A percentile compares a stretch with the other conserved stretches of the same genome.
phyloP scores from a whole-genome alignment of 2,797 vertebrate species.

The Pogoniulus pusillus region DNA sequence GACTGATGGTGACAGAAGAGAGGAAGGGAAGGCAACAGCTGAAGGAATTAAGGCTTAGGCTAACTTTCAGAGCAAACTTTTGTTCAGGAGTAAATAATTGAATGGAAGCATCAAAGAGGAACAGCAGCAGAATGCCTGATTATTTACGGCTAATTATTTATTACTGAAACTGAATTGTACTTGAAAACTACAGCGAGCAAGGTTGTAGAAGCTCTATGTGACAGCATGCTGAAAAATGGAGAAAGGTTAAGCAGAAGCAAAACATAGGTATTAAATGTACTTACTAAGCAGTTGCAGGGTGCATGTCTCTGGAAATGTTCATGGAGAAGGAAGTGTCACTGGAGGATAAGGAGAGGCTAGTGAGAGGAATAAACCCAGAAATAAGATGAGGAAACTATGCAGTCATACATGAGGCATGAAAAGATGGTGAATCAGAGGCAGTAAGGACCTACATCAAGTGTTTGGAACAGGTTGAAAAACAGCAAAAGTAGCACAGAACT shows the following conservation, averaged over 20 bases:
- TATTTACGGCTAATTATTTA: neutral
- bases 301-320: neutral
- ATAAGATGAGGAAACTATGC: neutral
- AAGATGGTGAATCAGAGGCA: constrained; percentile 9
- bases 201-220: neutral
- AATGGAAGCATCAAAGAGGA: neutral
- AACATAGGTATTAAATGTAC: neutral
- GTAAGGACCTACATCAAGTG: neutral
- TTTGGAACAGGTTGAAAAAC: neutral
- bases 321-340: neutral
- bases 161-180: constrained; percentile 3
- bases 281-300: neutral
- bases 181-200: neutral
- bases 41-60: constrained; percentile 1
- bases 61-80: neutral
- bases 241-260: neutral
- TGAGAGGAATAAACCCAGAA: neutral
- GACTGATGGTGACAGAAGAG: neutral
- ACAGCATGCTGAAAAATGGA: neutral
- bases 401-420: neutral
- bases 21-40: neutral
- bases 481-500: neutral
- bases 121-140: neutral
- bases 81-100: neutral
- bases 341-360: neutral